Evolutionary conservation across 2,113 vertebrate genomes (phyloP).

Genomic region (Pterocles orientalis): DNA sequence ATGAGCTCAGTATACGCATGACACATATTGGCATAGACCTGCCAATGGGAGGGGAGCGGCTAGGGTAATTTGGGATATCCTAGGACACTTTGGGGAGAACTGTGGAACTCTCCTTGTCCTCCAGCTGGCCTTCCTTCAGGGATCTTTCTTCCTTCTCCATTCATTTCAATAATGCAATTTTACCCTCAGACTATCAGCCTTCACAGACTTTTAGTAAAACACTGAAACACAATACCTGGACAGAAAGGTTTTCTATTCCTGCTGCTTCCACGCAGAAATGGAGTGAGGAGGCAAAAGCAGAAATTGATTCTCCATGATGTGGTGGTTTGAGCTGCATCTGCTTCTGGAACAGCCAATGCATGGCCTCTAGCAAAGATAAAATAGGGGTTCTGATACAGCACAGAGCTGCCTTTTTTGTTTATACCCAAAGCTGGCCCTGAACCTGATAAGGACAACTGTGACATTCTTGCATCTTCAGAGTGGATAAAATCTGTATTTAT

Average conservation of each 20-base stretch:
- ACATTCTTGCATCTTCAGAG: background rate
- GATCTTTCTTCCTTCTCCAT: background rate
- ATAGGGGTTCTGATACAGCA: background rate
- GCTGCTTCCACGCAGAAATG: background rate
- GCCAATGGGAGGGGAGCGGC: background rate
- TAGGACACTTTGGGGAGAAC: background rate
- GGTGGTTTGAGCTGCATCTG: background rate
- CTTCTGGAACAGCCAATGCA: background rate
- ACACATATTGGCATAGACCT: background rate
- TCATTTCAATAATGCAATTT: background rate
- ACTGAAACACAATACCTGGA: background rate
- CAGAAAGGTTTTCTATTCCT: background rate
- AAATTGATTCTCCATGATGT: background rate
- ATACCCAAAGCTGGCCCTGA: background rate
- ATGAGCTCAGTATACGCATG: constrained; percentile 8
- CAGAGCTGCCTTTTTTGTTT: background rate
- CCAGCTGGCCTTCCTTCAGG: background rate
- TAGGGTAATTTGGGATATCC: background rate
- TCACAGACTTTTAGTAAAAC: background rate
- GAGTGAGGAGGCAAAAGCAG: background rate
- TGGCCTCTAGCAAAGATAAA: background rate
- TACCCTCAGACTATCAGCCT: background rate
- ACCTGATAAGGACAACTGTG: background rate
- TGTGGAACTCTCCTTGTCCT: background rate
- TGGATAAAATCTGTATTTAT: background rate